phyloP scores from a whole-genome alignment of 2,888 invertebrate species.

The Osedax fenrisi region DNA sequence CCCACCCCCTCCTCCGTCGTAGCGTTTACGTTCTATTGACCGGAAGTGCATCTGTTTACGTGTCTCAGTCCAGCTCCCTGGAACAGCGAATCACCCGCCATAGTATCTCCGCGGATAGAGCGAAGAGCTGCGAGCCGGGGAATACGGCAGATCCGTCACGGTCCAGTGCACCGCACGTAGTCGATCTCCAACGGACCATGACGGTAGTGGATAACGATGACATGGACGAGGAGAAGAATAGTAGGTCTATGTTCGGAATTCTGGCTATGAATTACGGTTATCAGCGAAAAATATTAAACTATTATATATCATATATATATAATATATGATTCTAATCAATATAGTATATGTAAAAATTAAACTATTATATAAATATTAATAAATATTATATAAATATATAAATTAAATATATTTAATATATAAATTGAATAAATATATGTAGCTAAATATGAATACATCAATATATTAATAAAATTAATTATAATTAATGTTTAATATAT shows the following conservation, averaged over 20 bases:
- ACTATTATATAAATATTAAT: no score
- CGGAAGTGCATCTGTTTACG: constrained; percentile 44
- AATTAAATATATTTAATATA: background rate
- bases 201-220: background rate
- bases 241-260: background rate
- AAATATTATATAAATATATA: no score
- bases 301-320: no score
- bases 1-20: no score
- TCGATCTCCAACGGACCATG: constrained; percentile 42
- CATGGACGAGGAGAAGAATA: background rate
- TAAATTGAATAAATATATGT: background rate
- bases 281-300: no score
- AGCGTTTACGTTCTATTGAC: constrained; percentile 46
- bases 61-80: constrained; percentile 40
- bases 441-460: background rate
- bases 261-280: background rate
- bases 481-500: no score
- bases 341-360: no score
- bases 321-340: no score
- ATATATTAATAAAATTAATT: no score
- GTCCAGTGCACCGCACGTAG: background rate
- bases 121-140: background rate
- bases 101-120: constrained; percentile 5
- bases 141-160: background rate
- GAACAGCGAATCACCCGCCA: constrained; percentile 34